Evolutionary conservation across 2,113 vertebrate genomes (phyloP).

Genomic region (Neolamprologus cancellatus): DNA sequence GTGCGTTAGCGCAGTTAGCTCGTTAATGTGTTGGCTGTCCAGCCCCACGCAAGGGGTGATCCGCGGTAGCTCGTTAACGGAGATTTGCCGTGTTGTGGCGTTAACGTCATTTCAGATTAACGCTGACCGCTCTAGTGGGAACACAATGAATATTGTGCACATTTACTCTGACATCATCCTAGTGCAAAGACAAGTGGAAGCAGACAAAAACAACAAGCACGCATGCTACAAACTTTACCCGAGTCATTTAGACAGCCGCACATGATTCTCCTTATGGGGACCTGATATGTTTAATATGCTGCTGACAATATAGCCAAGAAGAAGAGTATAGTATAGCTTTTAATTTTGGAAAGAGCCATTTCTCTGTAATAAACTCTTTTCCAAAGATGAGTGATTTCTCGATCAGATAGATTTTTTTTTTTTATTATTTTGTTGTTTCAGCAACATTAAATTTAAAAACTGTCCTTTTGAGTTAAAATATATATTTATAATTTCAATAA

Average conservation of each 20-base stretch:
- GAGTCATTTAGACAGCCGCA: not conserved
- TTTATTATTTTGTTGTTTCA: not conserved
- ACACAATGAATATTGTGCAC: no score
- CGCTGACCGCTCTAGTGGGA: no score
- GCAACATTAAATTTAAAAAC: not conserved
- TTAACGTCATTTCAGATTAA: no score
- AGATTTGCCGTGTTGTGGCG: no score
- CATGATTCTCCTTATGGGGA: not conserved
- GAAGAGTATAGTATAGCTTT: not conserved
- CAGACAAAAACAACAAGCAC: no score
- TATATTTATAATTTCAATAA: not conserved
- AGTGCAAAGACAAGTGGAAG: no score
- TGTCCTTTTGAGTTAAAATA: not conserved
- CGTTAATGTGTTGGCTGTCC: fast-evolving
- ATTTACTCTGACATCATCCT: no score
- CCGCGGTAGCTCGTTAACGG: fast-evolving
- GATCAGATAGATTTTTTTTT: not conserved
- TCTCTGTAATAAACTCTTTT: not conserved
- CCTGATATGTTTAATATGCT: not conserved
- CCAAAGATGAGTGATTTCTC: not conserved
- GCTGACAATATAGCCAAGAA: fast-evolving
- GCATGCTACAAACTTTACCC: not conserved
- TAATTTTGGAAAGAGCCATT: not conserved
- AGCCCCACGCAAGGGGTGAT: no score
- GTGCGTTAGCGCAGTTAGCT: no score